Base-by-base conservation (phyloP, 2,888 invertebrate genomes). In the Eustalomyia histrio region DNA sequence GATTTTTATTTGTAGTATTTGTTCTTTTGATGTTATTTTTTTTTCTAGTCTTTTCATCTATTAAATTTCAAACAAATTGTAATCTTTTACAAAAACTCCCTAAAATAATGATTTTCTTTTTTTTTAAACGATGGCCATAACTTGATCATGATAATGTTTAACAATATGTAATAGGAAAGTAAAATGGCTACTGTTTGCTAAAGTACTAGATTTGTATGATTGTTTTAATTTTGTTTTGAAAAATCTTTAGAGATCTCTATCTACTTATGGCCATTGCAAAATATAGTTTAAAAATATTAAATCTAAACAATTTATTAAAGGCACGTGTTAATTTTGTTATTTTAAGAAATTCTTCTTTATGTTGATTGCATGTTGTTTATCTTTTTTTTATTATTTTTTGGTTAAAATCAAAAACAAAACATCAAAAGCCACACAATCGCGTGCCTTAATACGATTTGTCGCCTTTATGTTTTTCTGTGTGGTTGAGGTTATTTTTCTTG, bases 381-480 rank as follows among this genome's bases (percentile, higher is more conserved):
- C 65, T 53, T 65, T 12, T 12, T 12, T 39, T 12, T 39, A 1
- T 39, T 39, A 1, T 39, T 47, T 47, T 47, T n/a, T 47, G 14
- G 2, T 21, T 21, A 29, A 4, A 29, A 6, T 33, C 2, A 50
- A 21, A 39, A 64, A 18, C 17, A 24, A 33, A 65, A 47, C 17
- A 29, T 8, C 14, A 14, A 39, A 35, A 55, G 21, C 57, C 21
- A 74, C 16, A 58, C 14, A 58, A 69, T 80, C 76, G 80, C 80
- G 80, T 80, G 80, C 58, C 65, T 10, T 29, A 14, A 39, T 47
- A 65, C 73, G 65, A 76, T 80, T 80, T 80, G 80, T 80, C 68
- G 73, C 68, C 63, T 72, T 33, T 68, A 24, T 80, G n/a, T 69
- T 50, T 47, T 33, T 7, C 12, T 39, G 12, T 18, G 33, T 33